A percentile compares a stretch with the other conserved stretches of the same genome.
phyloP scores from a whole-genome alignment of 2,797 vertebrate species.

The Microcaecilia unicolor region DNA sequence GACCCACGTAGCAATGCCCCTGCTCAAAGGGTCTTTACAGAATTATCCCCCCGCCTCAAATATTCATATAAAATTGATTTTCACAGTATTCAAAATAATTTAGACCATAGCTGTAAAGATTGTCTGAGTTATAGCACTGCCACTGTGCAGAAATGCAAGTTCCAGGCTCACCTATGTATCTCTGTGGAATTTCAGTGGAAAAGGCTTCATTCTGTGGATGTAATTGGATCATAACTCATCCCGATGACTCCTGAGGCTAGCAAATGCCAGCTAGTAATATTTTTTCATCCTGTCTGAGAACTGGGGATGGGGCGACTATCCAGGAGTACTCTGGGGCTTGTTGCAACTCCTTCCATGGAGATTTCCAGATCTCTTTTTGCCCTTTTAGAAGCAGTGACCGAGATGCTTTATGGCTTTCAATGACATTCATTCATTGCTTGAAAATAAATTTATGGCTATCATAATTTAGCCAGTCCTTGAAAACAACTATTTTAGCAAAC shows the following conservation, averaged over 20 bases:
- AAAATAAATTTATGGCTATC: neutral
- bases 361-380: constrained; percentile 6
- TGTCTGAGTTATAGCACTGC: no score
- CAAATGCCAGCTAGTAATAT: neutral
- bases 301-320: no score
- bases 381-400: neutral
- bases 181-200: constrained; percentile 5
- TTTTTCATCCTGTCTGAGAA: neutral
- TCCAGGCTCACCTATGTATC: constrained; percentile 8
- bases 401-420: neutral
- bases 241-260: fast-evolving
- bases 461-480: constrained; percentile 3
- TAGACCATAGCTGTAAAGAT: no score
- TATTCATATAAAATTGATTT: no score
- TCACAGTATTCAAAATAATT: no score
- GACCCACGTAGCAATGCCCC: no score
- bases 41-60: no score
- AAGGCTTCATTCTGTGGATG: neutral
- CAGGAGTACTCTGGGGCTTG: neutral
- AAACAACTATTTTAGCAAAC: constrained; percentile 5
- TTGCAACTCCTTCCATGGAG: neutral
- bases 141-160: constrained; percentile 10
- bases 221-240: constrained; percentile 1
- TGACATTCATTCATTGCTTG: constrained; percentile 3
- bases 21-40: no score